Percentiles rank a stretch among this genome's conserved stretches.
These are phyloP conservation scores for Deroplatys truncata DNA, from an alignment of 2,888 invertebrate species.

Conservation along the genomic window DNA sequence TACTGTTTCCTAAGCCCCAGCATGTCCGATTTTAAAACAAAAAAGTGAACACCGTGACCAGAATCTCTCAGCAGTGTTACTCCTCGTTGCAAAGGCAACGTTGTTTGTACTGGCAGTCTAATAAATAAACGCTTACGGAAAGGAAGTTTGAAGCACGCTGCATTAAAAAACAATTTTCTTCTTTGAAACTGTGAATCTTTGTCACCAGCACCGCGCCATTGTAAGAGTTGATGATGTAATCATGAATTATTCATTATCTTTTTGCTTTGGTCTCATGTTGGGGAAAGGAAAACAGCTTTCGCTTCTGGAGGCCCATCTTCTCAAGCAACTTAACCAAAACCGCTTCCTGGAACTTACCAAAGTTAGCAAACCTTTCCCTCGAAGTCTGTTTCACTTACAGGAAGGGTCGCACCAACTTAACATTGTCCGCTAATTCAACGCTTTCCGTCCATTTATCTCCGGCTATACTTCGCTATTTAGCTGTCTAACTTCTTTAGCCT, in stretches of 20 bases:
- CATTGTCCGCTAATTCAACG: background rate
- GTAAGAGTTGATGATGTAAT: background rate
- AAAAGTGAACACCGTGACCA: too few species aligned
- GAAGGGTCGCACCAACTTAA: background rate
- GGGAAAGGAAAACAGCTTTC: background rate
- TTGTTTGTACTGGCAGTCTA: too few species aligned
- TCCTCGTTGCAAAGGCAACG: too few species aligned
- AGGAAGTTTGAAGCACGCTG: too few species aligned
- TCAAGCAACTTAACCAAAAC: background rate
- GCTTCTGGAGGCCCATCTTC: background rate
- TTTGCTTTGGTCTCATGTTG: background rate
- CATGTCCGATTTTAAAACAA: too few species aligned
- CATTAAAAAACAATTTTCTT: too few species aligned
- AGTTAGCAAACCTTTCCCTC: background rate
- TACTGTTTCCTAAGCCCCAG: too few species aligned
- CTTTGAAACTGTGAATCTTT: background rate
- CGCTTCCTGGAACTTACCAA: background rate
- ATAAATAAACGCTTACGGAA: too few species aligned
- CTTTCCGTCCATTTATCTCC: too few species aligned
- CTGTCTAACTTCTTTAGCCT: too few species aligned
- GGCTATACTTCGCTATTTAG: too few species aligned
- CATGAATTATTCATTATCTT: background rate
- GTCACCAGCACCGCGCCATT: background rate
- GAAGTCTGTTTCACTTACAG: background rate
- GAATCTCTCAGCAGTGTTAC: too few species aligned